These are phyloP conservation scores for Corynorhinus townsendii DNA, from an alignment of 2,113 vertebrate species.

Conservation along the genomic window DNA sequence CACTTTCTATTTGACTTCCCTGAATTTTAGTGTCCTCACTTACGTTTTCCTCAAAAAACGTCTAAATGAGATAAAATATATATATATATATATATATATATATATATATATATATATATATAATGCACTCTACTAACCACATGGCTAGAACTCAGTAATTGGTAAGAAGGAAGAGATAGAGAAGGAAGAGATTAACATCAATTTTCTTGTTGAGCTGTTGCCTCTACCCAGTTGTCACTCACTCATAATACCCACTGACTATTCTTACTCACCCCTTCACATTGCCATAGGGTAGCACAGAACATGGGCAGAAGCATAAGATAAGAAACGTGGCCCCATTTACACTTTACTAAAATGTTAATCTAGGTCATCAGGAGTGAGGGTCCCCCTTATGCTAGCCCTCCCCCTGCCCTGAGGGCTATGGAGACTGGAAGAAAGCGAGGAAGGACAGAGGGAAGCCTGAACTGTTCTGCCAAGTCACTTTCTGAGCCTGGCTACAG, in stretches of 20 bases:
- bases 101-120: too few relatives aligned
- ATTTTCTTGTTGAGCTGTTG: not conserved
- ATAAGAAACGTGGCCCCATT: not conserved
- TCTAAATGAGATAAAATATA: not conserved
- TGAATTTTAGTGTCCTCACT: not conserved
- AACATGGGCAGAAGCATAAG: not conserved
- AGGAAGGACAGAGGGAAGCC: not conserved
- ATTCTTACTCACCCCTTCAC: not conserved
- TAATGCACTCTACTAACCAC: not conserved
- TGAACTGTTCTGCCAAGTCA: conserved; percentile 65
- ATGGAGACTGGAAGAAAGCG: not conserved
- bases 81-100: too few relatives aligned
- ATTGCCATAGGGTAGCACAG: not conserved
- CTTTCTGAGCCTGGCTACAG: conserved; percentile 62
- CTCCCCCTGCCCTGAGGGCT: not conserved
- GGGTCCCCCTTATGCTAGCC: not conserved
- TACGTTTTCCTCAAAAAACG: not conserved
- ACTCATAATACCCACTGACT: not conserved
- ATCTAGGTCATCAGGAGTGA: not conserved
- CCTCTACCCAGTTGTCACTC: not conserved
- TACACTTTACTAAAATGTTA: not conserved
- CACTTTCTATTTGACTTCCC: not conserved
- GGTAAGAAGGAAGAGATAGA: not conserved
- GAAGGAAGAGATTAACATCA: not conserved
- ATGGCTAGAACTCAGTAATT: not conserved